These are phyloP conservation scores for Aramus guarauna DNA, from an alignment of 2,113 vertebrate genomes.

Conservation along the genomic window DNA sequence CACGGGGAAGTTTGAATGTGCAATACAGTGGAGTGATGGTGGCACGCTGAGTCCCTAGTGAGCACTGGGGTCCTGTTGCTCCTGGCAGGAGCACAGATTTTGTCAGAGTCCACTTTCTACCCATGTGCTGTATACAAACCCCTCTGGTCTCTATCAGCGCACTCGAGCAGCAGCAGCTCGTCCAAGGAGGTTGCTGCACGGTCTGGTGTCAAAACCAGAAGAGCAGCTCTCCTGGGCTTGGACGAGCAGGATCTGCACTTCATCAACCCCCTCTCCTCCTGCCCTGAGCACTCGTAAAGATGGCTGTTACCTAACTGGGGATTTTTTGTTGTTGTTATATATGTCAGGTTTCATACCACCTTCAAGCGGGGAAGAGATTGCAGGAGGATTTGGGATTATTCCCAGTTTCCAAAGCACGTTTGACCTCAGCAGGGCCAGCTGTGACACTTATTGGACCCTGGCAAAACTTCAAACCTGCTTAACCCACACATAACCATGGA, in stretches of 20 bases:
- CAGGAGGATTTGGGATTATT: background rate
- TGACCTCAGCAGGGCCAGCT: background rate
- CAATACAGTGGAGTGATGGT: background rate
- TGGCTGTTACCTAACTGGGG: accelerated
- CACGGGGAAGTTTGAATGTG: background rate
- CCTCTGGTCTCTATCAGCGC: too few species aligned
- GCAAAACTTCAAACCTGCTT: background rate
- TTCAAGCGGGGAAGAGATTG: background rate
- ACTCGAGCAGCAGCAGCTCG: background rate
- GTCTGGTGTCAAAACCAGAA: background rate
- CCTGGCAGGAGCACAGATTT: background rate
- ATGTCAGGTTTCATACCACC: background rate
- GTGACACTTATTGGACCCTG: background rate
- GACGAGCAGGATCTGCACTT: background rate
- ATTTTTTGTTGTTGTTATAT: accelerated
- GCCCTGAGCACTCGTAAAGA: background rate
- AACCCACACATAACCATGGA: background rate
- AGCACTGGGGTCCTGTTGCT: background rate
- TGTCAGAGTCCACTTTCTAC: background rate
- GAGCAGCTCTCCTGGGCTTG: background rate
- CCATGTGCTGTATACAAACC: background rate
- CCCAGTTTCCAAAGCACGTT: background rate
- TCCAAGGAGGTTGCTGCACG: background rate
- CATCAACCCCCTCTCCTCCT: background rate
- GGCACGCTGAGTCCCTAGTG: background rate